phyloP scores from a whole-genome alignment of 2,888 invertebrate species.

The Agrotis segetum region DNA sequence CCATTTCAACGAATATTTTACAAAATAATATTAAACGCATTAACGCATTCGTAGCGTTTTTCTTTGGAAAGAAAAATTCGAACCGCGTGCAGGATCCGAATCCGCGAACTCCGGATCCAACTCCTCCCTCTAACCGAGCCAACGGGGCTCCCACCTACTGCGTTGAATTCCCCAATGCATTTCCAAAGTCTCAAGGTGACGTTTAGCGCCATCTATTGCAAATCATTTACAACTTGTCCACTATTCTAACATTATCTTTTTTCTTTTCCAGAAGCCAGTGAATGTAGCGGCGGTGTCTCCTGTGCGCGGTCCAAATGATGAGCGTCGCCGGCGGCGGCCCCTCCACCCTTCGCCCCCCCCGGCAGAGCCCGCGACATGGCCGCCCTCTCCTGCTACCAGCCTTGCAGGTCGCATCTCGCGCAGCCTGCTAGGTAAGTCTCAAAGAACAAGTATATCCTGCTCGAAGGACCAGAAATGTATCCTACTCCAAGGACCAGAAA shows the following conservation, averaged over 20 bases:
- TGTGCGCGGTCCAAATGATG: conserved; percentile 80
- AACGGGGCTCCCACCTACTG: too few relatives aligned
- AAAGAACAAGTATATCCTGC: neutral
- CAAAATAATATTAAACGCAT: too few relatives aligned
- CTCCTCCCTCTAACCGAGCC: too few relatives aligned
- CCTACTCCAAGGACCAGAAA: neutral
- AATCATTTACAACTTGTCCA: too few relatives aligned
- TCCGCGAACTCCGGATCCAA: too few relatives aligned
- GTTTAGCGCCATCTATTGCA: too few relatives aligned
- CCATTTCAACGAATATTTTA: too few relatives aligned
- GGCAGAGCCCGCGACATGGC: conserved; percentile 82
- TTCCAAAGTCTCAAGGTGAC: too few relatives aligned
- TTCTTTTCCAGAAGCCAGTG: conserved; percentile 42
- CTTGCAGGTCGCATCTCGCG: conserved; percentile 87
- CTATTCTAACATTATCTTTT: neutral
- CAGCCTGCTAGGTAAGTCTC: conserved; percentile 86
- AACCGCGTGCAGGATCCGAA: too few relatives aligned
- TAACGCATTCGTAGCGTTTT: too few relatives aligned
- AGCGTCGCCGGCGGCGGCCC: conserved; percentile 72
- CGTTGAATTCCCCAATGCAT: too few relatives aligned
- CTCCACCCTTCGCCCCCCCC: conserved; percentile 69
- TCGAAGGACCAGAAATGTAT: neutral
- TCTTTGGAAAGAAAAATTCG: too few relatives aligned
- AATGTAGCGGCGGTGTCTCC: conserved; percentile 59
- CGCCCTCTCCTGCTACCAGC: conserved; percentile 88